Conservation (phyloP, 2,888 invertebrate genomes). For the Torymus auratus region DNA sequence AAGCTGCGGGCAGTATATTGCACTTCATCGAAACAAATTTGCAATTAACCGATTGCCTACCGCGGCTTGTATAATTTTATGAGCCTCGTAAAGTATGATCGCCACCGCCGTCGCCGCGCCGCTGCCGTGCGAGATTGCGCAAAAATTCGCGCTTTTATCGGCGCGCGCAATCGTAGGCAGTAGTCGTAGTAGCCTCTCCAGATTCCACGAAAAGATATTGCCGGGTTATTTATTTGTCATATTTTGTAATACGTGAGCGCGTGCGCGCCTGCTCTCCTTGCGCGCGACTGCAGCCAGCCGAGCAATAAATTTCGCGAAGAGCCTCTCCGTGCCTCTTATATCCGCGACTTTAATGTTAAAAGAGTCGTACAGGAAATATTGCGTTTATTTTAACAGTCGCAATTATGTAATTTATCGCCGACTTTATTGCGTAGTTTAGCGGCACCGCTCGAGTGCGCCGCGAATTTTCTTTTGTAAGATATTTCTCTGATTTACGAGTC, state of each 20-base stretch:
- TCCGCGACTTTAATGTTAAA: conserved; percentile 56
- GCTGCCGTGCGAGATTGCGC: neutral
- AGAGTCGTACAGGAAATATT: conserved; percentile 57
- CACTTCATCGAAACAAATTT: conserved; percentile 38
- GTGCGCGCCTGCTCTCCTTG: conserved; percentile 21
- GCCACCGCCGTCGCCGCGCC: neutral
- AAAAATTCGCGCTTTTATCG: conserved; percentile 32
- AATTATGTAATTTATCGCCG: conserved; percentile 59
- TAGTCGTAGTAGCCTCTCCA: conserved; percentile 26
- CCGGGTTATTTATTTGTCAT: conserved; percentile 58
- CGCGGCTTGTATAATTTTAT: conserved; percentile 35
- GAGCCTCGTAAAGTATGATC: conserved; percentile 38
- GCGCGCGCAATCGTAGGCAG: neutral
- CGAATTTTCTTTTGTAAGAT: conserved; percentile 39
- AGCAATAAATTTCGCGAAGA: conserved; percentile 54
- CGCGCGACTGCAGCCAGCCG: neutral
- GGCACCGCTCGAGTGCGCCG: conserved; percentile 16
- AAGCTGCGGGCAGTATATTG: neutral
- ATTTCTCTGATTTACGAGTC: conserved; percentile 55
- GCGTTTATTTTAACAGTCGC: conserved; percentile 58
- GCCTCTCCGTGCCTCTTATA: conserved; percentile 42
- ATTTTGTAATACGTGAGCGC: conserved; percentile 51
- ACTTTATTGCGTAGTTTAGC: conserved; percentile 57
- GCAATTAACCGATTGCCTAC: conserved; percentile 46
- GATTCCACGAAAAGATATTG: conserved; percentile 55